Percentiles rank a stretch among this genome's conserved stretches.
Conservation (phyloP, 2,888 invertebrate genomes). For the Himalopsyche anomala region DNA sequence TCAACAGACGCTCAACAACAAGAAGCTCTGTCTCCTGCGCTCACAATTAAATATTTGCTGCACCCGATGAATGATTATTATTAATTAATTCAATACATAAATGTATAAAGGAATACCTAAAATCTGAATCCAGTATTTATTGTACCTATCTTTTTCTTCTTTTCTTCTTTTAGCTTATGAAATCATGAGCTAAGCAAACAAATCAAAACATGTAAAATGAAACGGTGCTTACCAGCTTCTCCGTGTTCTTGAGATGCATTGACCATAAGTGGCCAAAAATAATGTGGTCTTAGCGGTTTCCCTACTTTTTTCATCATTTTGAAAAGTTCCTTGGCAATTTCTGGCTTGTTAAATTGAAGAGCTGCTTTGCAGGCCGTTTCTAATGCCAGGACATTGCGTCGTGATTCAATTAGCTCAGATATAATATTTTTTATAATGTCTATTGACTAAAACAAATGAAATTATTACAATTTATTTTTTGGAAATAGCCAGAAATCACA, state of each 20-base stretch:
- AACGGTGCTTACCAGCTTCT: constrained; percentile 73
- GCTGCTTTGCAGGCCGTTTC: constrained; percentile 77
- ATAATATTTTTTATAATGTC: constrained; percentile 72
- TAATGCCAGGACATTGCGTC: constrained; percentile 74
- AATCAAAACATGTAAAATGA: not conserved
- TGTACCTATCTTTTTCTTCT: too few relatives aligned
- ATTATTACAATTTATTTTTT: too few relatives aligned
- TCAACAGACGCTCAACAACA: too few relatives aligned
- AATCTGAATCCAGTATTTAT: too few relatives aligned
- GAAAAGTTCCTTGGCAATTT: constrained; percentile 74
- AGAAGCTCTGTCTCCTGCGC: too few relatives aligned
- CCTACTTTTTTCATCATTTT: constrained; percentile 72
- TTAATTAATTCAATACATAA: too few relatives aligned
- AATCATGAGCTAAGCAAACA: not conserved
- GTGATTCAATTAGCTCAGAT: constrained; percentile 73
- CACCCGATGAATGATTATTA: too few relatives aligned
- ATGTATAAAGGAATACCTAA: too few relatives aligned
- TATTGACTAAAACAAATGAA: constrained; percentile 70
- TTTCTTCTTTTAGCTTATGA: too few relatives aligned
- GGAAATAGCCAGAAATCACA: too few relatives aligned
- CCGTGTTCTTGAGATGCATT: constrained; percentile 74
- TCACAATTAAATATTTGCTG: too few relatives aligned
- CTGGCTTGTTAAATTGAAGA: constrained; percentile 73
- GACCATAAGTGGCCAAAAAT: constrained; percentile 81
- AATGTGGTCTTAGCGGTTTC: constrained; percentile 77